Base-by-base conservation (phyloP, 2,888 invertebrate genomes). In the Caenorhabditis macrosperma region DNA sequence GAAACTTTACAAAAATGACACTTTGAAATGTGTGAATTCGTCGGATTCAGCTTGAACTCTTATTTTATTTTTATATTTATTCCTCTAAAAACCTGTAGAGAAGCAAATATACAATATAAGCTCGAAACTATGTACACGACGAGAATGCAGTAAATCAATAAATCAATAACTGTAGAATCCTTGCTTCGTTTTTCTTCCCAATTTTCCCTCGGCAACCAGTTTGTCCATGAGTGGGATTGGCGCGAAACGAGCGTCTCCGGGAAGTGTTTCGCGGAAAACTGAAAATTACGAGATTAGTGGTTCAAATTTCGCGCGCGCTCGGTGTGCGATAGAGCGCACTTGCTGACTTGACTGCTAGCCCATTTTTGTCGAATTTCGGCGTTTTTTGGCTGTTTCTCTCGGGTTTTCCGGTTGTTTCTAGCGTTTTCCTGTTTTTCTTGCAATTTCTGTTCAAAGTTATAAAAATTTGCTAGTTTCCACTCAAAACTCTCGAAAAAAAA, bases 121-220 rank as follows among this genome's bases (percentile, higher is more conserved):
- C n/a, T n/a, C n/a, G n/a, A n/a, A n/a, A n/a, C n/a, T n/a, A 57
- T 67, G 33, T 67, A 67, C 55, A 66, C 9, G 12, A n/a, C 24
- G 10, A 44, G 20, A 17, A 38, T 35, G 52, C 26, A 71, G 9
- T 12, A 9, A 46, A 26, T 9, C 17, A 22, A 44, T 10, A 35
- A 20, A 33, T 44, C 50, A 85, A 66, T 94, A 95, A 81, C 94
- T 94, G 91, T 95, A 95, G 91, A 95, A 95, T 17, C 95, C 95
- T 91, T 95, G 94, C 0, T 95, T 95, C 50, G 93, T 92, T 91
- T 95, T 95, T 9, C 93, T 91, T 1, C 95, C 95, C 0, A 94
- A 91, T 91, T 95, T 95, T n/a, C 95, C 95, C 86, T 94, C 94
- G 0, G 92, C 90, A 0, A 95, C 94, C 82, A 95, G 90, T 89